phyloP scores from a whole-genome alignment of 2,113 vertebrate genomes.

The Crotalus helleri region DNA sequence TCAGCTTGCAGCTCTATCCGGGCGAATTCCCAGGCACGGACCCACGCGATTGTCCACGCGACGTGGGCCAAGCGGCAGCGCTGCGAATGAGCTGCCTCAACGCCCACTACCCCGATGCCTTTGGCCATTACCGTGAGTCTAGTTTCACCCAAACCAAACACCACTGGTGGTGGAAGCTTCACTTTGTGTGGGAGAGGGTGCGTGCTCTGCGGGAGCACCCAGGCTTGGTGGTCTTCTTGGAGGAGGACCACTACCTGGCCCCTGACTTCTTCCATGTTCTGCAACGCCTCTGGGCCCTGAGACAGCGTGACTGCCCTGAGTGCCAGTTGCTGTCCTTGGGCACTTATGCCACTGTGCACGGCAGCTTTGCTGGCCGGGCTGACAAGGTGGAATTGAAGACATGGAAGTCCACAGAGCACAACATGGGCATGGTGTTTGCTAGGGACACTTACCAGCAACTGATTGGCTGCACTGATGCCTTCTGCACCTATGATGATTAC shows the following conservation, averaged over 20 bases:
- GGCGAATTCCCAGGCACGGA: slow-evolving; percentile 93
- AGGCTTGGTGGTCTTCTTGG: slow-evolving; percentile 86
- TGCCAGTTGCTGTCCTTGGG: slow-evolving; percentile 91
- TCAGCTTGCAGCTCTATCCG: slow-evolving; percentile 95
- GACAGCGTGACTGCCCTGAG: slow-evolving; percentile 80
- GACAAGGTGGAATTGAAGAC: slow-evolving; percentile 92
- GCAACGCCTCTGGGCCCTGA: slow-evolving; percentile 80
- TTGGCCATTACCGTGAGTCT: slow-evolving; percentile 96
- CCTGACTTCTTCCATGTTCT: slow-evolving; percentile 90
- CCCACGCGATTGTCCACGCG: slow-evolving; percentile 90
- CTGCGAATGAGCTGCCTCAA: slow-evolving; percentile 91
- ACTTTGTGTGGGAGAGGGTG: slow-evolving; percentile 94
- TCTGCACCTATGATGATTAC: slow-evolving; percentile 98
- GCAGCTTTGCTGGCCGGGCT: slow-evolving; percentile 80
- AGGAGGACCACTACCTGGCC: slow-evolving; percentile 93
- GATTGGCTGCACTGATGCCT: slow-evolving; percentile 88
- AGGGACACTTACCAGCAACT: slow-evolving; percentile 87
- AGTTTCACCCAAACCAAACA: slow-evolving; percentile 97
- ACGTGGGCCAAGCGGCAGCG: slow-evolving; percentile 84
- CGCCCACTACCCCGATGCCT: slow-evolving; percentile 93
- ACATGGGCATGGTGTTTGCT: slow-evolving; percentile 94
- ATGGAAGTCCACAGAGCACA: slow-evolving; percentile 98
- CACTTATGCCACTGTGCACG: slow-evolving; percentile 77
- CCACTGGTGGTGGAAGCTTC: slow-evolving; percentile 99
- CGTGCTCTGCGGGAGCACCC: slow-evolving; percentile 77